Conservation (phyloP, 35 echinoderm and acorn worm species). For the Lytechinus variegatus region DNA sequence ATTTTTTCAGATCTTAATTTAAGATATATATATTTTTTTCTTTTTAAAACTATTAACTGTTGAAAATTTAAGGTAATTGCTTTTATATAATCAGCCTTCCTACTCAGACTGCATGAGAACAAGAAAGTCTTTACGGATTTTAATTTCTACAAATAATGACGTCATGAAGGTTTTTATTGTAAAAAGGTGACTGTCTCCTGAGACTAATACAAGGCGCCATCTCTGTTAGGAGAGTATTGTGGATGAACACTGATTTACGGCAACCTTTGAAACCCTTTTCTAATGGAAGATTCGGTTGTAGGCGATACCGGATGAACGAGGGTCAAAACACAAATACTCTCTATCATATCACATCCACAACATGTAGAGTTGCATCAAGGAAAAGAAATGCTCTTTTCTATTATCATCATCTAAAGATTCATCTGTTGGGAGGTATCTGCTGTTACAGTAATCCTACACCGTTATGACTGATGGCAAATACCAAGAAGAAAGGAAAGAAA, state of each 20-base stretch:
- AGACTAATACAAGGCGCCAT: background rate
- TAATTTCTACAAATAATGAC: background rate
- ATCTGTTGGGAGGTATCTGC: background rate
- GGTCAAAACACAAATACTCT: background rate
- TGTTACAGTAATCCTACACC: background rate
- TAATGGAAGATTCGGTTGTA: conserved; percentile 13
- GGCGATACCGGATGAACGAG: background rate
- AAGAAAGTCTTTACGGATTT: background rate
- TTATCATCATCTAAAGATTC: background rate
- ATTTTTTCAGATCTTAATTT: background rate
- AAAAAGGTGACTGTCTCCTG: background rate
- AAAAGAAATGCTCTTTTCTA: background rate
- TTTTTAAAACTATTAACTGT: background rate
- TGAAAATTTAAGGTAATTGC: background rate
- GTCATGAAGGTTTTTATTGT: background rate
- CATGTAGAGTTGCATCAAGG: background rate
- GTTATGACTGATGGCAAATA: background rate
- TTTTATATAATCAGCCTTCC: background rate
- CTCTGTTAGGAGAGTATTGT: background rate
- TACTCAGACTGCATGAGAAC: background rate
- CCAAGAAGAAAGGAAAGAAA: background rate
- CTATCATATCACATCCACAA: background rate
- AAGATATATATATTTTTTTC: background rate
- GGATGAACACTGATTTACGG: background rate
- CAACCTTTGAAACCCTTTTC: background rate